These are phyloP conservation scores for Fragariocoptes setiger DNA, from an alignment of 1,140 invertebrate genomes.

Conservation along the genomic window DNA sequence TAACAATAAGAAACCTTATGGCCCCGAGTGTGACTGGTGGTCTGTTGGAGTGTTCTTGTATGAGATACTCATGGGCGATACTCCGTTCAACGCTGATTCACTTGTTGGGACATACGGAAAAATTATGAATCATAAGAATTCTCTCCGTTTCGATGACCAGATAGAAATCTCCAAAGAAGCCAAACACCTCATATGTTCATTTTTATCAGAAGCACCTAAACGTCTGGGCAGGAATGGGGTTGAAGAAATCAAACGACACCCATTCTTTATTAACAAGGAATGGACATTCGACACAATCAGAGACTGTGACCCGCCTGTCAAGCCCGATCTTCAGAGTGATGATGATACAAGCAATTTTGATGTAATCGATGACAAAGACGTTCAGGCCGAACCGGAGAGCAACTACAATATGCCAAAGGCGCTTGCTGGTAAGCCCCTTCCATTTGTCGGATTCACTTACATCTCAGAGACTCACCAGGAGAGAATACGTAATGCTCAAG, in stretches of 20 bases:
- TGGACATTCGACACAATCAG: constrained; percentile 91
- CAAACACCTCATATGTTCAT: constrained; percentile 64
- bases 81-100: constrained; percentile 93
- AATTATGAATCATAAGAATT: constrained; percentile 95
- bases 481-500: background rate
- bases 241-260: constrained; percentile 72
- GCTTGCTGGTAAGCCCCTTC: constrained; percentile 89
- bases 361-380: constrained; percentile 70
- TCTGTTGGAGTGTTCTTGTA: constrained; percentile 92
- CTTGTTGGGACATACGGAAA: constrained; percentile 91
- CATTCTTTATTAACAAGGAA: constrained; percentile 80
- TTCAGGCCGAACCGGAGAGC: constrained; percentile 32
- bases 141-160: constrained; percentile 65
- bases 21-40: constrained; percentile 54
- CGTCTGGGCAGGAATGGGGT: constrained; percentile 72
- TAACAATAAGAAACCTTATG: constrained; percentile 16
- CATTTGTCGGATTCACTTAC: constrained; percentile 95
- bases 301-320: constrained; percentile 73
- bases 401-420: constrained; percentile 75
- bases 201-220: constrained; percentile 61
- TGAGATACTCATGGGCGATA: constrained; percentile 93
- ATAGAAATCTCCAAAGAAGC: constrained; percentile 55
- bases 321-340: constrained; percentile 71
- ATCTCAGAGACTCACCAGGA: constrained; percentile 39
- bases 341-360: constrained; percentile 97